Conservation (phyloP, 1,140 invertebrate species). For the Asobara japonica region DNA sequence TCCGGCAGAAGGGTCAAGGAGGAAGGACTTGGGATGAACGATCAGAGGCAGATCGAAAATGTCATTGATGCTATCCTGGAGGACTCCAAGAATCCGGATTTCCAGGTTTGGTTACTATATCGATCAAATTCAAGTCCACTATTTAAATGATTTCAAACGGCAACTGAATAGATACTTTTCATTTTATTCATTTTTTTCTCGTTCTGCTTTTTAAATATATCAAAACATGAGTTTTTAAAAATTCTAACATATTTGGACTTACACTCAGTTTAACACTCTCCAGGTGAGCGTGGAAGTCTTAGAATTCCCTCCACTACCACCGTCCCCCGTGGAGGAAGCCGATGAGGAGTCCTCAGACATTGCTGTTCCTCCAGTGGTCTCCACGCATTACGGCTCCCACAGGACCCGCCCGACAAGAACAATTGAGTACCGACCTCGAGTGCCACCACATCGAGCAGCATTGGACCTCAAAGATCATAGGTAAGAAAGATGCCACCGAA, state of each 20-base stretch:
- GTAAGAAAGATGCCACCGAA: too few species aligned
- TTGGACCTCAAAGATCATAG: conserved; percentile 68
- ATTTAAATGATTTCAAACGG: too few species aligned
- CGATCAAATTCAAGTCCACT: too few species aligned
- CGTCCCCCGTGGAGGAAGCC: conserved; percentile 80
- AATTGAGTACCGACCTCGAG: conserved; percentile 68
- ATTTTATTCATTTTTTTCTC: neutral
- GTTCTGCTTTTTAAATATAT: neutral
- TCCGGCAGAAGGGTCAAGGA: conserved; percentile 53
- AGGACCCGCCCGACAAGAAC: conserved; percentile 46
- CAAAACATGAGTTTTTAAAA: too few species aligned
- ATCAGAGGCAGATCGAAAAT: conserved; percentile 64
- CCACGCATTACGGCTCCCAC: neutral
- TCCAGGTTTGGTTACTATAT: conserved; percentile 50
- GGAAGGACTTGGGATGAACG: conserved; percentile 58
- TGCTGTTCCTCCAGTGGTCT: conserved; percentile 34
- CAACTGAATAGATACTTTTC: too few species aligned
- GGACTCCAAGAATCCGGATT: conserved; percentile 64
- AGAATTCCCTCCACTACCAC: conserved; percentile 82
- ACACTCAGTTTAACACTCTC: conserved; percentile 29
- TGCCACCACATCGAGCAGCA: conserved; percentile 77
- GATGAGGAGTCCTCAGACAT: conserved; percentile 77
- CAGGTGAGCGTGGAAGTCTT: conserved; percentile 69
- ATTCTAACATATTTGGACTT: too few species aligned
- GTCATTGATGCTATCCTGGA: conserved; percentile 65